Evolutionary conservation across 2,113 vertebrate species (phyloP).

Genomic region (Stegastes partitus): DNA sequence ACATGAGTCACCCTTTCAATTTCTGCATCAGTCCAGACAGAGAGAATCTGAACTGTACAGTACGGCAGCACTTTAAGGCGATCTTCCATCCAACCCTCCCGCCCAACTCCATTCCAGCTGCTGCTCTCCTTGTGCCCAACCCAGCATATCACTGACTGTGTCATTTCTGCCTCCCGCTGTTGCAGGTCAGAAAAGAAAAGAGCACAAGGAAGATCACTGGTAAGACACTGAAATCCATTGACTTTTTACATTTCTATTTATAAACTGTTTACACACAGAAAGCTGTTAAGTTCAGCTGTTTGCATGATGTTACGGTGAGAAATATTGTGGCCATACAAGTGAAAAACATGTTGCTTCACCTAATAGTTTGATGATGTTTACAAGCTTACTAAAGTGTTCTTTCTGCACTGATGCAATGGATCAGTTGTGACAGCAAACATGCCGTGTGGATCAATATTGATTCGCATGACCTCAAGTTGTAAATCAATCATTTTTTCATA

Average conservation of each 20-base stretch:
- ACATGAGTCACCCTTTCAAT: not conserved
- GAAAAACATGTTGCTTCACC: no score
- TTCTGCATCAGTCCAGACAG: not conserved
- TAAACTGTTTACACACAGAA: not conserved
- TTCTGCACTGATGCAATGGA: no score
- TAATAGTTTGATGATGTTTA: no score
- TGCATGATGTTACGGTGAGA: no score
- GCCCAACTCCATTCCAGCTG: not conserved
- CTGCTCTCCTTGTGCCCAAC: constrained; percentile 34
- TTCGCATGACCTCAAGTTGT: not conserved
- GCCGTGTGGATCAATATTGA: not conserved
- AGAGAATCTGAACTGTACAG: not conserved
- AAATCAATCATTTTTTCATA: not conserved
- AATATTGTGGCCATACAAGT: no score
- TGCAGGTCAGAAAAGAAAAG: not conserved
- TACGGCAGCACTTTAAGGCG: constrained; percentile 41
- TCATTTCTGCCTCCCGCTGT: constrained; percentile 30
- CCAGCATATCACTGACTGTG: not conserved
- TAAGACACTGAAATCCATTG: constrained; percentile 26
- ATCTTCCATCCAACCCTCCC: constrained; percentile 20
- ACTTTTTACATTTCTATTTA: not conserved
- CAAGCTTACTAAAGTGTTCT: no score
- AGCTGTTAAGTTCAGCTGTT: not conserved
- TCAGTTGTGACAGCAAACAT: not conserved
- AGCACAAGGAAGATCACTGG: constrained; percentile 6